These are phyloP conservation scores for Chaetura pelagica DNA, from an alignment of 2,113 vertebrate genomes.

Conservation along the genomic window DNA sequence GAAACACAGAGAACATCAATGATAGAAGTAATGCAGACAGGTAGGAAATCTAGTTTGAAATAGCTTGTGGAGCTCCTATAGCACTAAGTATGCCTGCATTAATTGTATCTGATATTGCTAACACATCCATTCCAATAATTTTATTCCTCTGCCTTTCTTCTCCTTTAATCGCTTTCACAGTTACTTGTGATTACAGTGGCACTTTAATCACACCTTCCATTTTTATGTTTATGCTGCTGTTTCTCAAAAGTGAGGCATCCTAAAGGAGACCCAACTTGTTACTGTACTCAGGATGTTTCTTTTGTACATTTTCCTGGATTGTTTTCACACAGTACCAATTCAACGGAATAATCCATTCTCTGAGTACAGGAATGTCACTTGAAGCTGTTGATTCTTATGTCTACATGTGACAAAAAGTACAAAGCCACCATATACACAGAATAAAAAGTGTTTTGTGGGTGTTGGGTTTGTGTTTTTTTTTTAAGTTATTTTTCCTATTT, in stretches of 20 bases:
- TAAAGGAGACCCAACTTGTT: neutral
- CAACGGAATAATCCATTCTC: neutral
- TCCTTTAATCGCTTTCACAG: neutral
- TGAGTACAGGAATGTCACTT: neutral
- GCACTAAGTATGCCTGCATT: neutral
- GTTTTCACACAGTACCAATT: neutral
- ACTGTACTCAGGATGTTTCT: neutral
- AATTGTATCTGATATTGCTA: neutral
- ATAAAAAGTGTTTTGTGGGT: neutral
- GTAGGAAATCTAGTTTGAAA: neutral
- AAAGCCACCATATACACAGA: neutral
- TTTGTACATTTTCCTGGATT: neutral
- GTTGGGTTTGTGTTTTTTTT: neutral
- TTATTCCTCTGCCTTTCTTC: neutral
- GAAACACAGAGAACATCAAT: neutral
- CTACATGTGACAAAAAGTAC: neutral
- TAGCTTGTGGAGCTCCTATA: neutral
- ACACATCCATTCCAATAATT: neutral
- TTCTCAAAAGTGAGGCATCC: neutral
- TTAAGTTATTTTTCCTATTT: neutral
- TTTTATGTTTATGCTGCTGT: neutral
- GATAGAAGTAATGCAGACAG: neutral
- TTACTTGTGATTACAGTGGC: neutral
- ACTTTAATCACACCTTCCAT: neutral
- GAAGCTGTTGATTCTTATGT: neutral